Conservation (phyloP, 1,140 invertebrate genomes). For the Diabrotica virgifera region DNA sequence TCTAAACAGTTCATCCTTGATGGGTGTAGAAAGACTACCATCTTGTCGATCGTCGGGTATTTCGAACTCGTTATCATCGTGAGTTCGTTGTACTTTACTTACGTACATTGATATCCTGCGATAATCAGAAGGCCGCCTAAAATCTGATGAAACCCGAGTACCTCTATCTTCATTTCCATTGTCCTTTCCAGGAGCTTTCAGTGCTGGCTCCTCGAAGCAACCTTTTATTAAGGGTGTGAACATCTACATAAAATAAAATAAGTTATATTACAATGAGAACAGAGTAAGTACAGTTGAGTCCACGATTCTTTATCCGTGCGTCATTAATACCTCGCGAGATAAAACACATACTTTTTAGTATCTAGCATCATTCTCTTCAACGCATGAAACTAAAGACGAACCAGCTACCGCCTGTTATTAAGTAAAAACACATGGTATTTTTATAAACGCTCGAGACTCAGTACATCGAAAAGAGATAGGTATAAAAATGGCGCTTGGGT, state of each 20-base stretch:
- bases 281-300: too few species aligned
- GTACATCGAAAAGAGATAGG: too few species aligned
- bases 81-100: conserved; percentile 37
- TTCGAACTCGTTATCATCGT: not conserved
- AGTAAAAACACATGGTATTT: too few species aligned
- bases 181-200: conserved; percentile 40
- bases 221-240: conserved; percentile 26
- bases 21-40: conserved; percentile 25
- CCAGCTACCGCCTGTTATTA: too few species aligned
- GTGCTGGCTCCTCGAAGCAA: conserved; percentile 42
- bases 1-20: conserved; percentile 34
- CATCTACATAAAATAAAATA: conserved; percentile 21
- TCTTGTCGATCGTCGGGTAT: not conserved
- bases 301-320: too few species aligned
- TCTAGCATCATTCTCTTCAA: too few species aligned
- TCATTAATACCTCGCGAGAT: too few species aligned
- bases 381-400: too few species aligned
- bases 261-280: not conserved
- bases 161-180: conserved; percentile 20
- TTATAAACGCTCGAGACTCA: too few species aligned
- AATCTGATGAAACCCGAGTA: not conserved
- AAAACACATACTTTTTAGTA: too few species aligned
- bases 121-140: conserved; percentile 41
- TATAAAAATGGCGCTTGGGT: too few species aligned
- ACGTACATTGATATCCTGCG: conserved; percentile 53